Conservation (phyloP, 2,888 invertebrate genomes). For the Allolobophora icterica region DNA sequence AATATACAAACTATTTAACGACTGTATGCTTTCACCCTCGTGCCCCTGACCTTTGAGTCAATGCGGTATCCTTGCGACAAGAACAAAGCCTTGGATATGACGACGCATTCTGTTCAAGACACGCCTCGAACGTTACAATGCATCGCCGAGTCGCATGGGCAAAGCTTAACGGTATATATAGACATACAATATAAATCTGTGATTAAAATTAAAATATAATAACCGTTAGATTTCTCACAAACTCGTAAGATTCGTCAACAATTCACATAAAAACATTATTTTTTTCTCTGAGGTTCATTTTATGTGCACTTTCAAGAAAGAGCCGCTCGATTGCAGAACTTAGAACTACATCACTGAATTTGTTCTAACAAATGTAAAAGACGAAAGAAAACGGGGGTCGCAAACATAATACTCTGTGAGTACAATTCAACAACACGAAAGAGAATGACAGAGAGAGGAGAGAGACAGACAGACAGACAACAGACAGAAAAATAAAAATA, state of each 20-base stretch:
- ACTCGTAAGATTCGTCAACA: background rate
- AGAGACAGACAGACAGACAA: no score
- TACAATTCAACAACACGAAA: background rate
- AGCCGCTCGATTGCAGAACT: background rate
- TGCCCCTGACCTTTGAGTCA: no score
- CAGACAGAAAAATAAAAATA: background rate
- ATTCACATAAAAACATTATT: background rate
- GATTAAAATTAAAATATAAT: no score
- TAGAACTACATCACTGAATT: background rate
- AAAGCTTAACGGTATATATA: background rate
- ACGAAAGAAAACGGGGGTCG: background rate
- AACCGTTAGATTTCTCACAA: no score
- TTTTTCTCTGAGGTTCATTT: background rate
- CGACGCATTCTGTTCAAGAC: background rate
- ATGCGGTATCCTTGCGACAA: background rate
- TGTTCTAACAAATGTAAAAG: background rate
- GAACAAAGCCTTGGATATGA: background rate
- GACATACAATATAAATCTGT: no score
- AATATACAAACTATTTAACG: no score
- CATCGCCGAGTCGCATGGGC: no score
- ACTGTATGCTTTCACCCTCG: no score
- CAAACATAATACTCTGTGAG: background rate
- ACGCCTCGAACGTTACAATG: background rate
- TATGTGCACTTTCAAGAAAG: no score
- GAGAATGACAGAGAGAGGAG: no score